phyloP scores from a whole-genome alignment of 2,888 invertebrate genomes.

The Pherbina coryleti region DNA sequence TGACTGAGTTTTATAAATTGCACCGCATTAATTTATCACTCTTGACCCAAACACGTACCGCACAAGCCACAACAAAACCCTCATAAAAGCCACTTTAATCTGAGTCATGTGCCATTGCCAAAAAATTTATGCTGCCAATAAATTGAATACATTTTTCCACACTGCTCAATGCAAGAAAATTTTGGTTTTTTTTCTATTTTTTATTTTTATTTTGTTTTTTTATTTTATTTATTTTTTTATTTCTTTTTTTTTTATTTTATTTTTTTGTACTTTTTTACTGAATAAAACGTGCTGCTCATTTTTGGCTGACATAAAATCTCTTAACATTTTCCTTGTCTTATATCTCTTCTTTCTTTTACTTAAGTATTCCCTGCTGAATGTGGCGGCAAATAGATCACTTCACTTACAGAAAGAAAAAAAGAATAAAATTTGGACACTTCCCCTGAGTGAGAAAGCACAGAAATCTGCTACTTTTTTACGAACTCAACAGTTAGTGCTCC shows the following conservation, averaged over 20 bases:
- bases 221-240: neutral
- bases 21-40: constrained; percentile 34
- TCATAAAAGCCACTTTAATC: constrained; percentile 26
- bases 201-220: neutral
- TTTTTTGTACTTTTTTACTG: too few relatives aligned
- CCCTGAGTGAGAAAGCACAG: neutral
- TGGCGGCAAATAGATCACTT: too few relatives aligned
- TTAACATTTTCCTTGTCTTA: too few relatives aligned
- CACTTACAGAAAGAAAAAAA: neutral
- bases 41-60: constrained; percentile 32
- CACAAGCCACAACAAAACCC: constrained; percentile 12
- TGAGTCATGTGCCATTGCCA: constrained; percentile 21
- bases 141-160: constrained; percentile 15
- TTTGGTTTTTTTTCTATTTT: neutral
- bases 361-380: too few relatives aligned
- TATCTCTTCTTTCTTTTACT: too few relatives aligned
- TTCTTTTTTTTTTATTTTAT: too few relatives aligned
- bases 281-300: too few relatives aligned
- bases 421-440: neutral
- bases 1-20: constrained; percentile 23
- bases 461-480: neutral
- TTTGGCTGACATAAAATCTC: too few relatives aligned
- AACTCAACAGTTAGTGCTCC: neutral
- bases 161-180: neutral
- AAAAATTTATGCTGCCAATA: constrained; percentile 29